A percentile compares a stretch with the other conserved stretches of the same genome.
Conservation (phyloP, 2,113 vertebrate species). For the Silurus asotus region DNA sequence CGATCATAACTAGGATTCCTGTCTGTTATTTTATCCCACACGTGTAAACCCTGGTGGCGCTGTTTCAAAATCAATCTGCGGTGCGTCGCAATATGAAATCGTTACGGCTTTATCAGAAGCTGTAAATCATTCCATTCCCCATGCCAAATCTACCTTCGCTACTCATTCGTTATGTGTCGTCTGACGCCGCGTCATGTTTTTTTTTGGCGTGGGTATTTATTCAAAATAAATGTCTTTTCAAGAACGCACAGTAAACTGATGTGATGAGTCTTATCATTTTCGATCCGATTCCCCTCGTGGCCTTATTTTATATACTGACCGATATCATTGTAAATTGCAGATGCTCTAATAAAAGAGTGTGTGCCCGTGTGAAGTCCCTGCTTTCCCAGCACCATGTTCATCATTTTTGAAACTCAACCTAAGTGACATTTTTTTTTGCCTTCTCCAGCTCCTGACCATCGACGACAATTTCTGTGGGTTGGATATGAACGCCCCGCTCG, state of each 20-base stretch:
- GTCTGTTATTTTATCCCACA: constrained; percentile 22
- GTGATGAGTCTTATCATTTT: constrained; percentile 23
- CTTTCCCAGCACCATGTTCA: not conserved
- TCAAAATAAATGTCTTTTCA: not conserved
- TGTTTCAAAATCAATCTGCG: constrained; percentile 58
- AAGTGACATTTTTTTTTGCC: constrained; percentile 11
- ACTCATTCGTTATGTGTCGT: constrained; percentile 45
- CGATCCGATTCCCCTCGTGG: constrained; percentile 2
- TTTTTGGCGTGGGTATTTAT: not conserved
- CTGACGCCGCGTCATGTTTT: constrained; percentile 24
- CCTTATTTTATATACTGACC: constrained; percentile 1
- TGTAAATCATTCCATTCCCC: constrained; percentile 65
- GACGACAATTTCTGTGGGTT: constrained; percentile 97
- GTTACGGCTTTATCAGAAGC: constrained; percentile 70
- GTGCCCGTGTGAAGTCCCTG: not conserved
- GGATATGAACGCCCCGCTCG: constrained; percentile 97
- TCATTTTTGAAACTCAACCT: not conserved
- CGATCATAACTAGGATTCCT: constrained; percentile 46
- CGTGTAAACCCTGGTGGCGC: constrained; percentile 29
- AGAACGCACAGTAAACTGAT: not conserved
- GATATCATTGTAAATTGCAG: not conserved
- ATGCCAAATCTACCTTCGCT: constrained; percentile 51
- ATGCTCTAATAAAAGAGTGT: not conserved
- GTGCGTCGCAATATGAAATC: constrained; percentile 48
- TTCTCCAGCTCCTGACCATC: constrained; percentile 87